A percentile compares a stretch with the other conserved stretches of the same genome.
phyloP scores from a whole-genome alignment of 2,888 invertebrate species.

The Phyllotreta cruciferae region DNA sequence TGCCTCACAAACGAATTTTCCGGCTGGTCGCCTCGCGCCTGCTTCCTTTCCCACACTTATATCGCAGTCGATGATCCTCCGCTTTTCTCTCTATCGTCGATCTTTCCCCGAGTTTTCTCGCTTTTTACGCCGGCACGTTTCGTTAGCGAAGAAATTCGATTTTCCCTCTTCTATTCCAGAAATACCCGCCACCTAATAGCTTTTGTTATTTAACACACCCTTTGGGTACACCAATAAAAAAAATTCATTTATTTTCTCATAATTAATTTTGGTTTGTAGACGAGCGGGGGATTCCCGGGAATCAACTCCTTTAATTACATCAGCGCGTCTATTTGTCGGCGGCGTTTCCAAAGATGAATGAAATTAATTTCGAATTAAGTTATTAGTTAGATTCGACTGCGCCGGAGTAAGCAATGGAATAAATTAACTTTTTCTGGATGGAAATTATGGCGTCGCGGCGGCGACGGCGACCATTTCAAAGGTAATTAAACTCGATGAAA shows the following conservation, averaged over 20 bases:
- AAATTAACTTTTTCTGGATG: conserved; percentile 22
- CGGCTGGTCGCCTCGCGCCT: conserved; percentile 57
- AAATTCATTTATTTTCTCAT: too few relatives aligned
- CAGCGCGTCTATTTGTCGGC: conserved; percentile 25
- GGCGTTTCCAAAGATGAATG: conserved; percentile 30
- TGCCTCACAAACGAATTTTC: conserved; percentile 63
- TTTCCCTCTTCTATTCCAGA: background rate
- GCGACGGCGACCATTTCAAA: conserved; percentile 23
- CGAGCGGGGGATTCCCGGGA: too few relatives aligned
- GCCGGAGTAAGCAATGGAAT: conserved; percentile 20
- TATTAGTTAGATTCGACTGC: conserved; percentile 29
- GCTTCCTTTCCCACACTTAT: conserved; percentile 60
- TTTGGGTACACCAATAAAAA: too few relatives aligned
- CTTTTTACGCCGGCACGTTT: conserved; percentile 47
- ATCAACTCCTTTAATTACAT: conserved; percentile 25
- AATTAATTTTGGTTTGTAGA: too few relatives aligned
- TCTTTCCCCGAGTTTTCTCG: conserved; percentile 50
- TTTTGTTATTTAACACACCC: too few relatives aligned
- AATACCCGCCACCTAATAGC: background rate
- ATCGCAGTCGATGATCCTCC: conserved; percentile 51
- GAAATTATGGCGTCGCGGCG: conserved; percentile 17
- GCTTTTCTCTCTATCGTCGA: conserved; percentile 35
- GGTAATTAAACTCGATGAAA: conserved; percentile 17
- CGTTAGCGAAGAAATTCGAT: conserved; percentile 23
- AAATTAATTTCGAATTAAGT: conserved; percentile 34